Conservation (phyloP, 2,888 invertebrate species). For the Archips xylosteana region DNA sequence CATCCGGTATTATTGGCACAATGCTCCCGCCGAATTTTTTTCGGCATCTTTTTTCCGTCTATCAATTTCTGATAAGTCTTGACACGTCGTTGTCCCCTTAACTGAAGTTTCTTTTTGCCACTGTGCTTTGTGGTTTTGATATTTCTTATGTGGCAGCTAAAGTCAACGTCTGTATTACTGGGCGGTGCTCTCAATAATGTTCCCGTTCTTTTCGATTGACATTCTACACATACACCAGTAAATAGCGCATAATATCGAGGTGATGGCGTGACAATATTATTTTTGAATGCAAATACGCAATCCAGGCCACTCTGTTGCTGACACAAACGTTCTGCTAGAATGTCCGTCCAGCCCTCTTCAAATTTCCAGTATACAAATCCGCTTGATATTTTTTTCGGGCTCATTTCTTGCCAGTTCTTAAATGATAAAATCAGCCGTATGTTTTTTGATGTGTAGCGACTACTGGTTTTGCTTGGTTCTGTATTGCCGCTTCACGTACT, state of each 20-base stretch:
- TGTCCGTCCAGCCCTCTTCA: constrained; percentile 12
- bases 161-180: too few relatives aligned
- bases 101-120: constrained; percentile 5
- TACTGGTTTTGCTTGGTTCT: too few relatives aligned
- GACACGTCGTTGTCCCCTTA: neutral
- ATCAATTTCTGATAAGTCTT: neutral
- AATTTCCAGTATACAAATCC: too few relatives aligned
- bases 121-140: constrained; percentile 8
- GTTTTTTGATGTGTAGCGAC: too few relatives aligned
- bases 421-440: too few relatives aligned
- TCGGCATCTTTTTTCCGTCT: neutral
- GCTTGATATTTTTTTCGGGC: too few relatives aligned
- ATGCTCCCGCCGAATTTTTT: constrained; percentile 1
- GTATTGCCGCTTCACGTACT: too few relatives aligned
- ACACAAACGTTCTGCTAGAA: too few relatives aligned
- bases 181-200: neutral
- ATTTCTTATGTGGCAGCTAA: neutral
- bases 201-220: too few relatives aligned
- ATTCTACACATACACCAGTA: too few relatives aligned
- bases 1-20: too few relatives aligned
- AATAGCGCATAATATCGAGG: constrained; percentile 15
- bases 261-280: constrained; percentile 7
- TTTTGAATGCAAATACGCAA: constrained; percentile 36
- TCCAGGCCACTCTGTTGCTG: constrained; percentile 9
- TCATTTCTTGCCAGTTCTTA: too few relatives aligned